Base-by-base conservation (phyloP, 2,113 vertebrate genomes). In the Perccottus glenii region DNA sequence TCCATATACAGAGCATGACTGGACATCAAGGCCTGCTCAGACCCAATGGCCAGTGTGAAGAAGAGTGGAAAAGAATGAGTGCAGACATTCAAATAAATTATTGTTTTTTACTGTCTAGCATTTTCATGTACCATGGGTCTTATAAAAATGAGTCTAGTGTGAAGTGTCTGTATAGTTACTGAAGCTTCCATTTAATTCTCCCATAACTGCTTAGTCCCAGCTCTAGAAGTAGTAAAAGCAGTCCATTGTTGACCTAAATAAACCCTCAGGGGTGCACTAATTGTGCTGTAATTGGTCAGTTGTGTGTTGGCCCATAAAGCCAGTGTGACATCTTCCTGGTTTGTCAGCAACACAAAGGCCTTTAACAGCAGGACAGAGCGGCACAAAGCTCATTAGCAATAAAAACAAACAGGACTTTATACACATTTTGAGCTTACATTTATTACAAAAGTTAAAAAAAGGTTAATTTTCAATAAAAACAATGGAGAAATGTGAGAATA, bases 311-410 rank as follows among this genome's bases (percentile, higher is more conserved):
- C 78, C 27, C 8, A 62, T 32, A 55, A 19, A 66, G 72, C n/a
- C 52, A 72, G 67, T 75, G 67, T 76, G 64, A 84, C 79, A 90
- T 80, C 67, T 75, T 59, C 49, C 46, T 12, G 15, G 8, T 33
- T 51, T 5, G 38, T 87, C 83, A 72, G 43, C 70, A 64, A 32
- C 82, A 87, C 78, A 88, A 86, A 89, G 82, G 83, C 77, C 78
- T 82, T 62, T 40, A 72, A 69, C 77, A 71, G 74, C 84, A 68
- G 46, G 71, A 60, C 38, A 4, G 49, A 61, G 66, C 60, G 52
- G 35, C 69, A 70, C 60, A 64, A 75, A 72, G 71, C 71, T 65
- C 16, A 50, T 67, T 15, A 71, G 63, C 75, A 8, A 32, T 56
- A 1, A 77, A 71, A 59, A 67, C 71, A 71, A 82, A 67, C 15